phyloP scores from a whole-genome alignment of 1,140 invertebrate genomes.

The Hylaeus anthracinus region DNA sequence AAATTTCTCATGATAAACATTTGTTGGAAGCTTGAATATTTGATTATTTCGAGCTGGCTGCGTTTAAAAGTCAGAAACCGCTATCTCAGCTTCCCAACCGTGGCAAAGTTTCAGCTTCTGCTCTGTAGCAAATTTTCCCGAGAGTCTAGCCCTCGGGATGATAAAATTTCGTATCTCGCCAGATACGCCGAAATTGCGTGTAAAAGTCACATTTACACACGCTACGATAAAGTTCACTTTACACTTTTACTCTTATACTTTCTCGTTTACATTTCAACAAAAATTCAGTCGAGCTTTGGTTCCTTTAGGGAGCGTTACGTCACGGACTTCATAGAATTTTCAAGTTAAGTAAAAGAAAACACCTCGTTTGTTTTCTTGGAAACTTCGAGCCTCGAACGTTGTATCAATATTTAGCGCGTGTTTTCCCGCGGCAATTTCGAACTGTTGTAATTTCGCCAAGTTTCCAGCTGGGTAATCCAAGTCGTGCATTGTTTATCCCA shows the following conservation, averaged over 20 bases:
- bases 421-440: too few species aligned
- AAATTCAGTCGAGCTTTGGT: background rate
- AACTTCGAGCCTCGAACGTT: background rate
- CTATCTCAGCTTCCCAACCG: background rate
- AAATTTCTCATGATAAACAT: too few species aligned
- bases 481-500: too few species aligned
- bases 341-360: background rate
- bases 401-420: too few species aligned
- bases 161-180: constrained; percentile 26
- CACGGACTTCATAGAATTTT: background rate
- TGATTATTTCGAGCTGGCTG: background rate
- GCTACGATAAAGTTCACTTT: background rate
- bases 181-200: background rate
- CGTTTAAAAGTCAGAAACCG: background rate
- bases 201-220: background rate
- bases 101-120: background rate
- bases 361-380: background rate
- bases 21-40: background rate
- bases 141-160: background rate
- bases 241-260: background rate
- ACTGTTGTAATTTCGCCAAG: too few species aligned
- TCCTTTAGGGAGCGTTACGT: background rate
- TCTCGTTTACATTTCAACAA: background rate
- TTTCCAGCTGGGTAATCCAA: too few species aligned
- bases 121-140: background rate